A percentile compares a stretch with the other conserved stretches of the same genome.
Evolutionary conservation across 2,113 vertebrate genomes (phyloP).

Genomic region (Cyprinodon tularosa): DNA sequence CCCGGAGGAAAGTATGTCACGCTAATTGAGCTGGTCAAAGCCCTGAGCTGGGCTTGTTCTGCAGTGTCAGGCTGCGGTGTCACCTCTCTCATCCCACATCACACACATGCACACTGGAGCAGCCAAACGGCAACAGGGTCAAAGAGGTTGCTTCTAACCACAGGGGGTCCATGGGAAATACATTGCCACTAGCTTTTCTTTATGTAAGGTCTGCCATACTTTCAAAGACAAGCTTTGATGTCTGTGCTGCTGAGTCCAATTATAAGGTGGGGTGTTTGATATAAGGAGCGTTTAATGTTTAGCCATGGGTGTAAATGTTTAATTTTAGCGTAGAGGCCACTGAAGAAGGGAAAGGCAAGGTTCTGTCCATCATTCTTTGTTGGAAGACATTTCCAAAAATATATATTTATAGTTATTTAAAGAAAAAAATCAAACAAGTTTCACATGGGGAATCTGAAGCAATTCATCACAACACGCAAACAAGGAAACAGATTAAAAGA

Average conservation of each 20-base stretch:
- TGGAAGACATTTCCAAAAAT: neutral
- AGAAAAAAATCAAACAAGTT: too few species aligned
- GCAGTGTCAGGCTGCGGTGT: conserved; percentile 31
- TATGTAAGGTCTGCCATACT: conserved; percentile 2
- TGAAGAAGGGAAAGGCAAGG: neutral
- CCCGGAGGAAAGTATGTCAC: conserved; percentile 68
- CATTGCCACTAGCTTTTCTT: neutral
- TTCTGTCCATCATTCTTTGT: neutral
- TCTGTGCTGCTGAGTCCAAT: neutral
- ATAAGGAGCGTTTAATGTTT: conserved; percentile 13
- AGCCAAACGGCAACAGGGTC: neutral
- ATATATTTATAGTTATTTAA: neutral
- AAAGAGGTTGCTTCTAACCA: neutral
- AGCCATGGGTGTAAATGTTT: neutral
- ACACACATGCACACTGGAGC: neutral
- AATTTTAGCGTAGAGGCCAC: neutral
- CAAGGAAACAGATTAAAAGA: too few species aligned
- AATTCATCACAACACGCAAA: too few species aligned
- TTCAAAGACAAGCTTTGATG: conserved; percentile 25
- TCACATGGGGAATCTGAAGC: too few species aligned
- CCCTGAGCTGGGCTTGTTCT: conserved; percentile 36
- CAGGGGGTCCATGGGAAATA: conserved; percentile 2
- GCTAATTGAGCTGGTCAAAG: conserved; percentile 67
- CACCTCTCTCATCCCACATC: conserved; percentile 21
- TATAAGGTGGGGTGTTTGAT: conserved; percentile 20